Base-by-base conservation (phyloP, 1,140 invertebrate species). In the Cylas formicarius region DNA sequence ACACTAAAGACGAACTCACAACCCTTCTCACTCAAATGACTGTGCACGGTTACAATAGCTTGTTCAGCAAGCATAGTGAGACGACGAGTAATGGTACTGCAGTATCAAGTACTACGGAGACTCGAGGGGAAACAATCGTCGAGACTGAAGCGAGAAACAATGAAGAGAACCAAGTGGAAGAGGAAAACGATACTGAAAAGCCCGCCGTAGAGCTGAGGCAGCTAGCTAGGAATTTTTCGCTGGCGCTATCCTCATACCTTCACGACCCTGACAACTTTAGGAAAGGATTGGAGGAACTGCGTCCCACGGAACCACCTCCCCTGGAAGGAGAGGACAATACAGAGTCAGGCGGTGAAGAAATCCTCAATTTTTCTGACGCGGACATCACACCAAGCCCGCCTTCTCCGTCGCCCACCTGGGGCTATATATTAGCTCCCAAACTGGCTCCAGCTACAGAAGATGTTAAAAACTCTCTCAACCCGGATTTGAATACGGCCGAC, bases 211-310 rank as follows among this genome's bases (percentile, higher is more conserved):
- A 82, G 57, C 73, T 86, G 0, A 70, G 84, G 28, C 81, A 86
- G 66, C 62, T 89, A 2, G 85, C 85, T 1, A 81, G 85, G 66
- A 81, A 88, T 1, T 89, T 89, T 56, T 86, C 84, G 1, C 78
- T 84, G 52, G 85, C 84, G 0, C 61, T 89, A 4, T 84, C 82
- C 1, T 82, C 82, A 3, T 89, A 88, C 57, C 66, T 89, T 3
- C 79, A 87, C 59, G 82, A 88, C 66, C 86, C 86, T 1, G 75
- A 80, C 10, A 79, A 77, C 26, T 88, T 89, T 50, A 78, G 81
- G 48, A 80, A 78, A 53, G 78, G 82, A 10, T 59, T 89, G 17
- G 75, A 78, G 22, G 76, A 84, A 53, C 80, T 86, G 2, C 70
- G 84, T 58, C 86, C 86, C 0, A 87, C 84, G 0, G 82, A 84